phyloP scores from a whole-genome alignment of 2,888 invertebrate genomes.

The Acrobasis suavella region DNA sequence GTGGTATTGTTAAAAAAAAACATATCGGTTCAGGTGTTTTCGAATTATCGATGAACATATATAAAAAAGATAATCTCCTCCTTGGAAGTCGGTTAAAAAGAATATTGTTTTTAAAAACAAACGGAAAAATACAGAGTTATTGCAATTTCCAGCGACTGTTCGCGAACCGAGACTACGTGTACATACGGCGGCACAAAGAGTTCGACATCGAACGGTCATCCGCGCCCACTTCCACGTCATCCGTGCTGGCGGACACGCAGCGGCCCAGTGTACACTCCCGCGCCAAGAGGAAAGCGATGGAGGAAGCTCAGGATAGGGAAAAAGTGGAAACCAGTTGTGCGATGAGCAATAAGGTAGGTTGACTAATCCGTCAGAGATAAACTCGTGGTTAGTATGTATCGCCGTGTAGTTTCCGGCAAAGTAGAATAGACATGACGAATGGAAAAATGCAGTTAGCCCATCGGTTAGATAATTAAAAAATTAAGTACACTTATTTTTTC shows the following conservation, averaged over 20 bases:
- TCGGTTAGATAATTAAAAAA: no score
- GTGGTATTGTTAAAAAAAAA: no score
- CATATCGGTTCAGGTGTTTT: no score
- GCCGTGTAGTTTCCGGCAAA: no score
- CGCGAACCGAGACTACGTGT: constrained; percentile 93
- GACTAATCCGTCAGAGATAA: no score
- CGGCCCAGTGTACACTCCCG: constrained; percentile 57
- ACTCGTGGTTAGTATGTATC: background rate
- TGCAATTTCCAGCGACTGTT: constrained; percentile 85
- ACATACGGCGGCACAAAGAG: constrained; percentile 85
- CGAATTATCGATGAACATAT: no score
- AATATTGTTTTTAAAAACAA: no score
- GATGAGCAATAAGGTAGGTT: background rate
- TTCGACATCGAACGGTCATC: constrained; percentile 39
- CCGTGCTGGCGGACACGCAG: constrained; percentile 30
- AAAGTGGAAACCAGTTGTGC: constrained; percentile 12
- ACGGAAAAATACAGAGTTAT: background rate
- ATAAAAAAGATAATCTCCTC: no score
- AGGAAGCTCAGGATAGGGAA: constrained; percentile 30
- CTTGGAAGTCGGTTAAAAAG: no score
- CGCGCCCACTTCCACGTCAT: background rate
- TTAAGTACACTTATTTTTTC: no score
- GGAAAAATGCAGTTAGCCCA: no score
- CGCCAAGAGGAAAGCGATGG: constrained; percentile 58
- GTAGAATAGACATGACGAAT: no score